Base-by-base conservation (phyloP, 2,888 invertebrate genomes). In the Eupelmus urozonus region DNA sequence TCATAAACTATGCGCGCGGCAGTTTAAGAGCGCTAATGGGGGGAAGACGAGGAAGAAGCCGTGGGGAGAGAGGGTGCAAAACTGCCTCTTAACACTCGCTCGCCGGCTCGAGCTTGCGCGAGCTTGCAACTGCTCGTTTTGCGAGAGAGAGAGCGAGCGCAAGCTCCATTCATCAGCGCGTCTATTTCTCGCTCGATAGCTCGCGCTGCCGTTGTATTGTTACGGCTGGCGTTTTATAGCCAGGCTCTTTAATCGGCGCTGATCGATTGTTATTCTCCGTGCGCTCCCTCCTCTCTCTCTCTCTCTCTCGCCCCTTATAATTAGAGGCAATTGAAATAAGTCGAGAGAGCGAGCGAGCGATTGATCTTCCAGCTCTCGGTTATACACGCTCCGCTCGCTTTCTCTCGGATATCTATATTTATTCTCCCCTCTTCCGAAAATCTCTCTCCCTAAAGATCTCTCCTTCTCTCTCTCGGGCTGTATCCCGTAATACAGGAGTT, bases 1-100 rank as follows among this genome's bases (percentile, higher is more conserved):
- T 85, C 84, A 85, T 85, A 84, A 85, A 85, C 84, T 85, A 84
- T 82, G 83, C 82, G 83, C 73, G n/a, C 1, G 40, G 27, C 49
- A 55, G 82, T 80, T 80, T 83, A 81, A 82, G 83, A 82, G 82
- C 80, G 81, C 81, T 82, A 81, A 81, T n/a, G 9, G 34, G 18
- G 27, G 51, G 29, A 49, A 7, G 62, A 60, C 40, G 40, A 23
- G 34, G 51, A n/a, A 11, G 49, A 16, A 25, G 45, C 40, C n/a
- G n/a, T n/a, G 34, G 27, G 34, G 20, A 20, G 20, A 65, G 67
- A 73, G 83, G 83, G 81, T 81, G 71, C 82, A 82, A 83, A 85
- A 83, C 84, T 82, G 82, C 82, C 85, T 84, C 83, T 85, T 84
- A 84, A 84, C 84, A 82, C 82, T 78, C 76, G 55, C 72, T 78